phyloP scores from a whole-genome alignment of 30 jellyfish, hydroid and myxozoan species.

The Turritopsis dohrnii region DNA sequence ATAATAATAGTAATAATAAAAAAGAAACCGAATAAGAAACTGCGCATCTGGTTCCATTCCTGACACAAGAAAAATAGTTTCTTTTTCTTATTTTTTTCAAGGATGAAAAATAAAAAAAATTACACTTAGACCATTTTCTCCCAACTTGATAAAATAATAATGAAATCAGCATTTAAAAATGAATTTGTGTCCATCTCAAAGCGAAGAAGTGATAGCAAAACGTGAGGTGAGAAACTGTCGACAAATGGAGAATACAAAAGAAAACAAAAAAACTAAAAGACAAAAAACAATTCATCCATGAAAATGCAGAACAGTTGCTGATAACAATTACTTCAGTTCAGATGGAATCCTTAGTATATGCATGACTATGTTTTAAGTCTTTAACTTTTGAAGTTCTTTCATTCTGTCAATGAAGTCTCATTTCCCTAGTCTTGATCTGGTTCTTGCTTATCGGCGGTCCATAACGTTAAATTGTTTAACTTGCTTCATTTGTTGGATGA shows the following conservation, averaged over 20 bases:
- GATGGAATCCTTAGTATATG: neutral
- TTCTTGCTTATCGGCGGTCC: constrained; percentile 80
- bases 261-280: too few species aligned
- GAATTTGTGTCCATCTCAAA: neutral
- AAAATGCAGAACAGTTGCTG: neutral
- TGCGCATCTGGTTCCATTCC: too few species aligned
- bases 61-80: neutral
- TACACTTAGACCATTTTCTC: neutral
- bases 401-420: neutral
- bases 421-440: constrained; percentile 31
- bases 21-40: too few species aligned
- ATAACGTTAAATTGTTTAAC: constrained; percentile 64
- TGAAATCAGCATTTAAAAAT: neutral
- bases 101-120: neutral
- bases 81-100: neutral
- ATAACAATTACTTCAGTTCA: neutral
- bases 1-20: too few species aligned
- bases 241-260: too few species aligned
- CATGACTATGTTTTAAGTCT: neutral
- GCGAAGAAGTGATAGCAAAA: neutral
- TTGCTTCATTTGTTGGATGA: too few species aligned
- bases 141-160: neutral
- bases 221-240: neutral
- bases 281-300: neutral
- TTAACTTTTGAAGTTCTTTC: neutral